phyloP scores from a whole-genome alignment of 2,888 invertebrate species.

The Xestia sexstrigata region DNA sequence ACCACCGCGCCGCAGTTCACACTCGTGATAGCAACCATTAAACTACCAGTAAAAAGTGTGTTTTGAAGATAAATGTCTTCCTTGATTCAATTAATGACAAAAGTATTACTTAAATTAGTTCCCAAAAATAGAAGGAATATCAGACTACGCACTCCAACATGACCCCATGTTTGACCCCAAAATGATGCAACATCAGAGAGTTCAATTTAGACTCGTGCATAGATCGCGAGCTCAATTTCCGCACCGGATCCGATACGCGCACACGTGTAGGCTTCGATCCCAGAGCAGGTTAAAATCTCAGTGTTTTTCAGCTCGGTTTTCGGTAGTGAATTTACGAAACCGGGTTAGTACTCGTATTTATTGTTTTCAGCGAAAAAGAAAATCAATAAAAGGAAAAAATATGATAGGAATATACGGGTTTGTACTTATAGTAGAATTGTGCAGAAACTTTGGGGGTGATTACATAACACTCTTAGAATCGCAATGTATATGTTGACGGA shows the following conservation, averaged over 20 bases:
- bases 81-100: background rate
- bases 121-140: background rate
- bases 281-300: conserved; percentile 5
- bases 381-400: background rate
- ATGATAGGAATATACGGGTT: no score
- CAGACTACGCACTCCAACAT: background rate
- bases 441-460: background rate
- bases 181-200: conserved; percentile 5
- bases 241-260: conserved; percentile 18
- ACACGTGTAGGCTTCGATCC: conserved; percentile 1
- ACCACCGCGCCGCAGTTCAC: background rate
- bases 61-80: background rate
- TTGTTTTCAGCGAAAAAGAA: no score
- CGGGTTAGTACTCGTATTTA: background rate
- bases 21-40: background rate
- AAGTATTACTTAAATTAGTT: background rate
- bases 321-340: background rate
- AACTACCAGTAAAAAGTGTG: background rate
- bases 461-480: background rate
- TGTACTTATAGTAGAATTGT: background rate
- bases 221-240: conserved; percentile 31
- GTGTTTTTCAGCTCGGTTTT: background rate
- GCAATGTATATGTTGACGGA: no score
- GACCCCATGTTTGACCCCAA: background rate
- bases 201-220: conserved; percentile 27